Evolutionary conservation across 1,140 invertebrate species (phyloP), one percentile per base, ranked within the genome.

Genomic region (Amyelois transitella): DNA sequence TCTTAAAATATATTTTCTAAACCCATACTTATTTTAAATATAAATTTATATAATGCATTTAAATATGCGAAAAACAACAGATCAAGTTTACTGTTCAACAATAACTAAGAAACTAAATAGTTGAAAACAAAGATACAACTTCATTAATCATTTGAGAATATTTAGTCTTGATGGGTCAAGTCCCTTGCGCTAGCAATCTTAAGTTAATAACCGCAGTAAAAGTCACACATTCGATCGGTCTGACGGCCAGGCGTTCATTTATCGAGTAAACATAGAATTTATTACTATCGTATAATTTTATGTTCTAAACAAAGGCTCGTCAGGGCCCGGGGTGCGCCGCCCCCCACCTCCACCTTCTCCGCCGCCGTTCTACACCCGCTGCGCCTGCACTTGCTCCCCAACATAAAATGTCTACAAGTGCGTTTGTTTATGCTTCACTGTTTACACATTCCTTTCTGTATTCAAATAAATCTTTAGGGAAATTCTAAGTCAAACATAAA

Each of bases 261-360:
- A 74, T 76, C 66, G 64, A 54, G 76, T 86, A 84, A 84, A 87
- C 79, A 87, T 73, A 80, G 72, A 79, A 83, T 87, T 87, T 86
- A 86, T 84, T 70, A 72, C 69, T 74, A 79, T 84, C 81, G 81
- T 87, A 87, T 87, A 86, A 86, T 84, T 86, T 86, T 80, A 86
- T 85, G 77, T 76, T 80, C 74, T 84, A 86, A 87, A 87, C 84
- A 87, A 86, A 85, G 77, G 72, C 70, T 75, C 75, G 74, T 81
- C 66, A 67, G 65, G 50, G 32, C 17, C 12, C 17, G 32, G 65
- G 50, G 32, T 38, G 32, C 17, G 32, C 1, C 62, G 8, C 51
- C 21, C 51, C 51, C 45, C 51, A 24, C 55, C 28, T 47, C 32
- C 53, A 17, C 45, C 49, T 58, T 57, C 18, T 55, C 38, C 53